Percentiles rank a stretch among this genome's conserved stretches.
Evolutionary conservation across 2,113 vertebrate genomes (phyloP).

Genomic region (Machaerirhynchus nigripectus): DNA sequence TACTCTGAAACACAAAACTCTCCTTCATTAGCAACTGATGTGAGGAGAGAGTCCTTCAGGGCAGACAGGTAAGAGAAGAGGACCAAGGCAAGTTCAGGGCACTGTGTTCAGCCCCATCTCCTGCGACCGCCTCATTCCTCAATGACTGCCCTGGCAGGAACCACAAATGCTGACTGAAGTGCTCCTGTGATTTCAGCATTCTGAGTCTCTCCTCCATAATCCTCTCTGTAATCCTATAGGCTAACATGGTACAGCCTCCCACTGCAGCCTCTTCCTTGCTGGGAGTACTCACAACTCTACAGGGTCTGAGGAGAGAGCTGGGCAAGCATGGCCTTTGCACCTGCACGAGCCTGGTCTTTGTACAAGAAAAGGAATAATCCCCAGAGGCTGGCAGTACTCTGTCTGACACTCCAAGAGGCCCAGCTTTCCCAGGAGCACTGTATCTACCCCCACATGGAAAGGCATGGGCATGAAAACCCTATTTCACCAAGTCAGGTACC

Average conservation of each 20-base stretch:
- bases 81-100: background rate
- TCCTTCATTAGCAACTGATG: background rate
- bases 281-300: background rate
- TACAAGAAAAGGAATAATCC: background rate
- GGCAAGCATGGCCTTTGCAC: rapidly evolving
- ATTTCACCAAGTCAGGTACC: rapidly evolving
- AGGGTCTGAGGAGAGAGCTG: rapidly evolving
- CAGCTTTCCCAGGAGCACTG: background rate
- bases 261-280: background rate
- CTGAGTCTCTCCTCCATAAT: background rate
- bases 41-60: background rate
- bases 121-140: rapidly evolving
- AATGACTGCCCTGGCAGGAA: background rate
- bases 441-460: background rate
- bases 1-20: background rate
- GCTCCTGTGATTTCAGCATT: background rate
- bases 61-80: background rate
- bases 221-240: background rate
- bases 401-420: background rate
- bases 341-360: background rate
- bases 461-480: background rate
- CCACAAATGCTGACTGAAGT: background rate
- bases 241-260: background rate
- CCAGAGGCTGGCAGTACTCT: background rate
- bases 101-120: background rate